Conservation (phyloP, 2,888 invertebrate species). For the Rhingia rostrata region DNA sequence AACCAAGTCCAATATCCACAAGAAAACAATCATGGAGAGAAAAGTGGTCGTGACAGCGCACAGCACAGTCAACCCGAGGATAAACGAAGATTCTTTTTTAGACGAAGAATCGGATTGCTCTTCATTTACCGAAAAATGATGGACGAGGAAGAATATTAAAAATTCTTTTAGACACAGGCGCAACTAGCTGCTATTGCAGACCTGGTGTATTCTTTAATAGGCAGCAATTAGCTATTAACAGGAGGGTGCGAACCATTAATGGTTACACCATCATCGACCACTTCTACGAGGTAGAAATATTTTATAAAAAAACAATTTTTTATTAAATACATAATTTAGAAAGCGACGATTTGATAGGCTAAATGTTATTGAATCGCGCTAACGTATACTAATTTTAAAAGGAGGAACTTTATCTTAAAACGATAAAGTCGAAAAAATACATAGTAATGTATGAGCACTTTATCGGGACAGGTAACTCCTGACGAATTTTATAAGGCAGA, state of each 20-base stretch:
- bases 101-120: too few species aligned
- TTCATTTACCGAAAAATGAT: background rate
- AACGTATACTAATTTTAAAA: background rate
- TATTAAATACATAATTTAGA: constrained; percentile 11
- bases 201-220: constrained; percentile 1
- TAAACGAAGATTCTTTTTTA: too few species aligned
- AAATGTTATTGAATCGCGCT: background rate
- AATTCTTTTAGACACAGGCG: constrained; percentile 11
- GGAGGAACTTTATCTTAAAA: background rate
- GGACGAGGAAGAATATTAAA: constrained; percentile 8
- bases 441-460: background rate
- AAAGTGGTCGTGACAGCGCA: too few species aligned
- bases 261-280: constrained; percentile 14
- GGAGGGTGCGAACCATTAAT: constrained; percentile 7
- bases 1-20: too few species aligned
- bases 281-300: background rate
- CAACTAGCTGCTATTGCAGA: too few species aligned
- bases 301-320: background rate
- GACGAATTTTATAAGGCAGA: too few species aligned
- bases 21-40: too few species aligned
- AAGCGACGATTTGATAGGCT: constrained; percentile 1
- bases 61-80: too few species aligned
- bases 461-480: constrained; percentile 14
- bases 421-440: background rate
- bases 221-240: constrained; percentile 3